Evolutionary conservation across 92 coral and sea anemone genomes (phyloP).

Genomic region (Porites evermanni): DNA sequence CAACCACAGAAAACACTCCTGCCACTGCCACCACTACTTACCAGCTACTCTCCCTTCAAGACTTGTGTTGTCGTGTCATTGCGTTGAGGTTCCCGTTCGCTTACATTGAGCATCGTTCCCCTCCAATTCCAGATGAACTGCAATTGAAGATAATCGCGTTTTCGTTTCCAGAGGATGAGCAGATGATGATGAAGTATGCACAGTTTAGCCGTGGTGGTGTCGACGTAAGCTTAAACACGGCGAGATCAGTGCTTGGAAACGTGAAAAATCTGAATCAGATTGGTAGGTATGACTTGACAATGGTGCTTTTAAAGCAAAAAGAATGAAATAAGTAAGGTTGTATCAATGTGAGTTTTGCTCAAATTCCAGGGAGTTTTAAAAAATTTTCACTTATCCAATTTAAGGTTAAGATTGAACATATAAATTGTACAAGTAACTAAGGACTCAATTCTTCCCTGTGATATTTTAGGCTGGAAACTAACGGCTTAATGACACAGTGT

Average conservation of each 20-base stretch:
- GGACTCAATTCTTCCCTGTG: too few relatives aligned
- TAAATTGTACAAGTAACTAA: too few relatives aligned
- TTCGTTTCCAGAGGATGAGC: constrained; percentile 89
- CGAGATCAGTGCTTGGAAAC: constrained; percentile 61
- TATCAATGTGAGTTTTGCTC: too few relatives aligned
- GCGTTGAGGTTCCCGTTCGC: constrained; percentile 91
- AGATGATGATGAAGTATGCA: constrained; percentile 81
- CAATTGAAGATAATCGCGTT: constrained; percentile 83
- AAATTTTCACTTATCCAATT: too few relatives aligned
- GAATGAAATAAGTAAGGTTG: too few relatives aligned
- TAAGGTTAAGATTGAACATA: too few relatives aligned
- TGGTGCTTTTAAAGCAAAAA: too few relatives aligned
- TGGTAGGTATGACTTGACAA: constrained; percentile 65
- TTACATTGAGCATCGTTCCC: constrained; percentile 85
- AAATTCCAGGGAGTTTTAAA: too few relatives aligned
- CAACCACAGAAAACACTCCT: too few relatives aligned
- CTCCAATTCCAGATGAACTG: constrained; percentile 93
- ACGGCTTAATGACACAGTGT: too few relatives aligned
- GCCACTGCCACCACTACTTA: not conserved
- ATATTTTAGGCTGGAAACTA: too few relatives aligned
- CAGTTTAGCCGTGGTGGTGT: constrained; percentile 59
- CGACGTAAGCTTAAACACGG: constrained; percentile 42
- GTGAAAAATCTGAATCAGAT: constrained; percentile 88
- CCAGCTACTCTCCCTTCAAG: constrained; percentile 67
- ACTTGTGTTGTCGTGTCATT: constrained; percentile 76